A percentile compares a stretch with the other conserved stretches of the same genome.
phyloP scores from a whole-genome alignment of 2,888 invertebrate genomes.

The Cataglyphis albicans region DNA sequence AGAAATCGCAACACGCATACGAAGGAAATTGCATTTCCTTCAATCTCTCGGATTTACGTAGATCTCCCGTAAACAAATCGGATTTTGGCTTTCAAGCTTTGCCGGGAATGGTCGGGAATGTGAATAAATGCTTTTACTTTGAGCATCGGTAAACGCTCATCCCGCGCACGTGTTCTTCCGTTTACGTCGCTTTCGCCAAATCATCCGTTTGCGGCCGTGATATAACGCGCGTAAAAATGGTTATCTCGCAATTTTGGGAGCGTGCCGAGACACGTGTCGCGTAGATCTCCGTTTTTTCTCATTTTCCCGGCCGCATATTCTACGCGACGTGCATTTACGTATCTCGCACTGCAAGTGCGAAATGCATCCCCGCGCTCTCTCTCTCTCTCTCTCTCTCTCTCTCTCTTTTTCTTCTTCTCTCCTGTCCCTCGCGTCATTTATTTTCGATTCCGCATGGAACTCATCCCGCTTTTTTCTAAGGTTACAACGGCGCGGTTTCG shows the following conservation, averaged over 20 bases:
- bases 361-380: constrained; percentile 15
- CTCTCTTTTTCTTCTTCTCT: not conserved
- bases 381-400: not conserved
- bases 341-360: not conserved
- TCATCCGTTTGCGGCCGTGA: not conserved
- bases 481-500: constrained; percentile 71
- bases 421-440: not conserved
- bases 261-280: constrained; percentile 12
- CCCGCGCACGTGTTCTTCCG: not conserved
- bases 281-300: constrained; percentile 38
- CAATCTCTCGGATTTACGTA: constrained; percentile 35
- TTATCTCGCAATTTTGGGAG: not conserved
- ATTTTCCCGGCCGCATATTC: constrained; percentile 10
- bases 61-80: constrained; percentile 39
- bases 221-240: constrained; percentile 20
- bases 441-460: constrained; percentile 41
- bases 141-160: constrained; percentile 25
- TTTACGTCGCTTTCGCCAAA: not conserved
- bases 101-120: not conserved
- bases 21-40: constrained; percentile 29
- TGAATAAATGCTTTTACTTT: constrained; percentile 34
- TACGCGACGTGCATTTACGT: constrained; percentile 28
- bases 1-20: not conserved
- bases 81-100: constrained; percentile 38
- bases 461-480: constrained; percentile 48